phyloP scores from a whole-genome alignment of 2,888 invertebrate species.

The Caenorhabditis becei region DNA sequence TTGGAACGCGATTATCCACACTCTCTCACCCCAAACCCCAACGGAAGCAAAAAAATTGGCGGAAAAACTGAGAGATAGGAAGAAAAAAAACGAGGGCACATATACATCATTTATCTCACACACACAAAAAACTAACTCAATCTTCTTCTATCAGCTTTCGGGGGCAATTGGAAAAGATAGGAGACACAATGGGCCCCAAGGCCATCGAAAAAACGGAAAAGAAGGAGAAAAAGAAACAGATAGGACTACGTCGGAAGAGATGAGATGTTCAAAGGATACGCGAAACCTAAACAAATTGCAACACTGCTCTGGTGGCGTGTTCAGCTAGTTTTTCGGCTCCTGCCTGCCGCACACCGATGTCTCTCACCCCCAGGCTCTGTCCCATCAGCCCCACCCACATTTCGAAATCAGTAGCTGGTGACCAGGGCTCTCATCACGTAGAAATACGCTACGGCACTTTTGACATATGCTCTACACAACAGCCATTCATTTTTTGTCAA shows the following conservation, averaged over 20 bases:
- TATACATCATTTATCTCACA: constrained; percentile 52
- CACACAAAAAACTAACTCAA: constrained; percentile 53
- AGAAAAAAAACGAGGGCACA: constrained; percentile 45
- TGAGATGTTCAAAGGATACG: constrained; percentile 42
- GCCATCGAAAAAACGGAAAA: constrained; percentile 30
- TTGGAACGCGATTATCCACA: constrained; percentile 61
- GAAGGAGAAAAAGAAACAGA: constrained; percentile 30
- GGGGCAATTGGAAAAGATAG: constrained; percentile 44
- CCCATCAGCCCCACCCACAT: constrained; percentile 47
- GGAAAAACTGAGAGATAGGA: constrained; percentile 42
- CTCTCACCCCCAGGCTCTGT: not conserved
- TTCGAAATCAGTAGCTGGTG: constrained; percentile 53
- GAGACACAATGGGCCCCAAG: constrained; percentile 36
- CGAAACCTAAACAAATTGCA: constrained; percentile 38
- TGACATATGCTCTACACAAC: constrained; percentile 42
- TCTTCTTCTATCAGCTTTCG: constrained; percentile 50
- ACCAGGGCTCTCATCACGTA: constrained; percentile 43
- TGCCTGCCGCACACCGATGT: not conserved
- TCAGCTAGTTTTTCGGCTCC: constrained; percentile 46
- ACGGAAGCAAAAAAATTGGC: constrained; percentile 18
- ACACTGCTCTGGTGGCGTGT: constrained; percentile 38
- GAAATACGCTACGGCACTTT: constrained; percentile 34
- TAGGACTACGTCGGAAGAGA: constrained; percentile 30
- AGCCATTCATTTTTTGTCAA: constrained; percentile 26
- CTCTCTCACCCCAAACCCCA: constrained; percentile 51